Conservation (phyloP, 2,888 invertebrate genomes). For the Cataglyphis rosenhaueri region DNA sequence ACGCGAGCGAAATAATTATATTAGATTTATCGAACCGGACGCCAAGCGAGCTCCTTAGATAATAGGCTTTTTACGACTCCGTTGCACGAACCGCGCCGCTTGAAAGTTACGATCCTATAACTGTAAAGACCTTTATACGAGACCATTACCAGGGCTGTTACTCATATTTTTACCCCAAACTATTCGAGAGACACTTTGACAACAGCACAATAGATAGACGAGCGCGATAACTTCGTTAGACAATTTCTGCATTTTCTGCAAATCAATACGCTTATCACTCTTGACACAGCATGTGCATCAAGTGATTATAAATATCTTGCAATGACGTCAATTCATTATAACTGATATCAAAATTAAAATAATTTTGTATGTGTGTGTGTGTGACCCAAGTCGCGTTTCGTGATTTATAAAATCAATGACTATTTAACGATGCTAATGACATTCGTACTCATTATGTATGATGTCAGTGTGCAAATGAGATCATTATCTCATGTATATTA, state of each 20-base stretch:
- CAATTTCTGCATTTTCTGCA: conserved; percentile 19
- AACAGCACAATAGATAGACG: conserved; percentile 53
- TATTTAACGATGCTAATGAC: conserved; percentile 15
- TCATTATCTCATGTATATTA: neutral
- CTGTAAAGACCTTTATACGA: conserved; percentile 76
- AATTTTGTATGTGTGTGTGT: neutral
- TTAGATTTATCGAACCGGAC: conserved; percentile 69
- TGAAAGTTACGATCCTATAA: conserved; percentile 77
- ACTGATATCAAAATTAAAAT: neutral
- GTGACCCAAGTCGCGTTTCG: neutral
- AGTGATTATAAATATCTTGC: conserved; percentile 17
- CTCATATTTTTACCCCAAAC: conserved; percentile 67
- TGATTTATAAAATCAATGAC: conserved; percentile 18
- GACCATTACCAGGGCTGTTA: conserved; percentile 74
- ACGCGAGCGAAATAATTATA: conserved; percentile 72
- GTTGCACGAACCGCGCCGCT: conserved; percentile 69
- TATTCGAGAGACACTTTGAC: conserved; percentile 62
- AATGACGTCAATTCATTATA: neutral
- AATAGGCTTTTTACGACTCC: conserved; percentile 74
- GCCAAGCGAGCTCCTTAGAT: conserved; percentile 70
- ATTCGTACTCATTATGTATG: conserved; percentile 1
- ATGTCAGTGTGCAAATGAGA: neutral
- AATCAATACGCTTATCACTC: neutral
- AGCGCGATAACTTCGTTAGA: conserved; percentile 21
- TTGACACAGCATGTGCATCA: neutral